phyloP scores from a whole-genome alignment of 2,888 invertebrate genomes.

The Leptopilina myrica region DNA sequence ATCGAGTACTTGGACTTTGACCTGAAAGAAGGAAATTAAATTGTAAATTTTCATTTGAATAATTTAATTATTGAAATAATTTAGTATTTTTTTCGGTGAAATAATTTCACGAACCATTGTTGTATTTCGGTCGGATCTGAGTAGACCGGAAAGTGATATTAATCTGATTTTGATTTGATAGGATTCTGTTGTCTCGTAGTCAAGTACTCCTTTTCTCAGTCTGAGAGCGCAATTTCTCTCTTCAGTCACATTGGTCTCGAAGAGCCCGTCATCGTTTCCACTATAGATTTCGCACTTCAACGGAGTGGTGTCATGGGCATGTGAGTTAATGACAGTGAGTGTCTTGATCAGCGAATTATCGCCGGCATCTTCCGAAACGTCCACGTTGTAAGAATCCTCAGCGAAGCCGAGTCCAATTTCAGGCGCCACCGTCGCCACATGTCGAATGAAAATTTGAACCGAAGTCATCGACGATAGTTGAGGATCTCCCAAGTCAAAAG shows the following conservation, averaged over 20 bases:
- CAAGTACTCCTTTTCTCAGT: conserved; percentile 84
- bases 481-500: conserved; percentile 91
- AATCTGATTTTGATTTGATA: conserved; percentile 88
- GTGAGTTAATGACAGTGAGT: conserved; percentile 86
- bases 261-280: conserved; percentile 87
- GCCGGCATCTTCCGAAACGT: conserved; percentile 87
- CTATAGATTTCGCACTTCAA: conserved; percentile 88
- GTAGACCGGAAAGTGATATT: conserved; percentile 87
- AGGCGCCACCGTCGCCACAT: conserved; percentile 84
- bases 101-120: conserved; percentile 77
- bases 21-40: conserved; percentile 66
- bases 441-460: conserved; percentile 89
- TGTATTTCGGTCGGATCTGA: conserved; percentile 86
- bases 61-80: too few relatives aligned
- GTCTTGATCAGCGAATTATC: conserved; percentile 83
- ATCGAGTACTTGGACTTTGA: conserved; percentile 90
- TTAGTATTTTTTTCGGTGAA: too few relatives aligned
- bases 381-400: conserved; percentile 90
- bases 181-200: conserved; percentile 86
- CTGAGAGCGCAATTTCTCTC: conserved; percentile 90
- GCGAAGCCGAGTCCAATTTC: conserved; percentile 91
- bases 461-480: conserved; percentile 89
- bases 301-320: conserved; percentile 83
- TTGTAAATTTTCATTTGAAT: too few relatives aligned
- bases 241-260: conserved; percentile 85